Evolutionary conservation across 2,888 invertebrate genomes (phyloP).

Genomic region (Pollenia labialis): DNA sequence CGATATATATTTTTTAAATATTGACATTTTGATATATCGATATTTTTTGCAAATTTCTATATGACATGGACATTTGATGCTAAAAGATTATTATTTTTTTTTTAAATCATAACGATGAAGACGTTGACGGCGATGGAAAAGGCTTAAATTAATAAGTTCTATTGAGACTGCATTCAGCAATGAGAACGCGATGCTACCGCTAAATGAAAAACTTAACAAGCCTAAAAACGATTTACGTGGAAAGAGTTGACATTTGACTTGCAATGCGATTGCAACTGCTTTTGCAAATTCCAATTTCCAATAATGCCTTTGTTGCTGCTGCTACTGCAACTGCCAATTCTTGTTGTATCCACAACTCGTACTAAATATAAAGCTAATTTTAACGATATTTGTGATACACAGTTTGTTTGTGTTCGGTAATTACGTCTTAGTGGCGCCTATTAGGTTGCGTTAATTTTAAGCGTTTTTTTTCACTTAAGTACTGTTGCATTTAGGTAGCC

Average conservation of each 20-base stretch:
- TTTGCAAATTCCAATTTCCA: not conserved
- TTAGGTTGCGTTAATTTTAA: conserved; percentile 55
- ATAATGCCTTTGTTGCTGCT: conserved; percentile 26
- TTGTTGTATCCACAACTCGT: not conserved
- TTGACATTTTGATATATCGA: no score
- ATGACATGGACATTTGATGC: conserved; percentile 33
- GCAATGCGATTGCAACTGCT: conserved; percentile 40
- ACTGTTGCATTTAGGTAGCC: conserved; percentile 12
- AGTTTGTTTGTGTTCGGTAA: conserved; percentile 56
- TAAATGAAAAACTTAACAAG: not conserved
- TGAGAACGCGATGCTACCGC: not conserved
- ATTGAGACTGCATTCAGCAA: conserved; percentile 17
- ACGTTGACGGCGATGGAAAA: not conserved
- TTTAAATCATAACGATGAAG: conserved; percentile 37
- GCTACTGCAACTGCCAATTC: not conserved
- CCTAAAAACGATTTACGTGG: not conserved
- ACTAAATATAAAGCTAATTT: conserved; percentile 26
- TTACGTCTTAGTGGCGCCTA: conserved; percentile 71
- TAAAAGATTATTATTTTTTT: conserved; percentile 43
- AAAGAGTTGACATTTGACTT: conserved; percentile 63
- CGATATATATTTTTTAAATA: no score
- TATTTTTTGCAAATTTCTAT: no score
- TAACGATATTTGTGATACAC: conserved; percentile 44
- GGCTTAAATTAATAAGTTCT: conserved; percentile 13
- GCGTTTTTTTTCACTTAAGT: conserved; percentile 34